These are phyloP conservation scores for Dascyllus trimaculatus DNA, from an alignment of 2,113 vertebrate species.

Conservation along the genomic window DNA sequence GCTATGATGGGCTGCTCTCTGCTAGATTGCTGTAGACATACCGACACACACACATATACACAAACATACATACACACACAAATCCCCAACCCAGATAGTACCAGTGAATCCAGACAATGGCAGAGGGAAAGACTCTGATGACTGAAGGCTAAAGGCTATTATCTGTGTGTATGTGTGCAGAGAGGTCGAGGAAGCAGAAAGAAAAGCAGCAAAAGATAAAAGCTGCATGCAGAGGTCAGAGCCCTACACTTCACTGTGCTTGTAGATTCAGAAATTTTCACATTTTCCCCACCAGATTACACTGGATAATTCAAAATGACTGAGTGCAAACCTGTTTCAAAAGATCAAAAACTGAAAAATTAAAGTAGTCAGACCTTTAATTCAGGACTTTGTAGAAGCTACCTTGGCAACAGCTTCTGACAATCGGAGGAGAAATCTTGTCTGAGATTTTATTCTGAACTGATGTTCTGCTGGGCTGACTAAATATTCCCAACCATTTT, in stretches of 20 bases:
- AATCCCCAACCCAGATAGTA: slow-evolving; percentile 26
- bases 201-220: not conserved
- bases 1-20: slow-evolving; percentile 27
- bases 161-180: not conserved
- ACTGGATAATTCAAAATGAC: too few species aligned
- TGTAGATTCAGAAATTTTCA: too few species aligned
- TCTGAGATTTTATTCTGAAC: too few species aligned
- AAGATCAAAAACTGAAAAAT: too few species aligned
- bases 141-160: slow-evolving; percentile 25
- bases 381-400: too few species aligned
- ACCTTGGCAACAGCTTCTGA: too few species aligned
- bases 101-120: slow-evolving; percentile 17
- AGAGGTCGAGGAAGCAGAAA: slow-evolving; percentile 2
- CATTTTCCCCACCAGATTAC: too few species aligned
- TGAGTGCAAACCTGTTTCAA: too few species aligned
- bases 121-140: slow-evolving; percentile 22
- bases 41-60: not conserved
- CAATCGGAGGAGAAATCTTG: too few species aligned
- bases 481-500: too few species aligned
- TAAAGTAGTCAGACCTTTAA: too few species aligned
- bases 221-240: not conserved
- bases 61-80: slow-evolving; percentile 8
- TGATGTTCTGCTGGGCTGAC: too few species aligned
- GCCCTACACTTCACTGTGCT: not conserved
- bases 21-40: slow-evolving; percentile 12